Base-by-base conservation (phyloP, 2,797 vertebrate species). In the Cynopterus sphinx region DNA sequence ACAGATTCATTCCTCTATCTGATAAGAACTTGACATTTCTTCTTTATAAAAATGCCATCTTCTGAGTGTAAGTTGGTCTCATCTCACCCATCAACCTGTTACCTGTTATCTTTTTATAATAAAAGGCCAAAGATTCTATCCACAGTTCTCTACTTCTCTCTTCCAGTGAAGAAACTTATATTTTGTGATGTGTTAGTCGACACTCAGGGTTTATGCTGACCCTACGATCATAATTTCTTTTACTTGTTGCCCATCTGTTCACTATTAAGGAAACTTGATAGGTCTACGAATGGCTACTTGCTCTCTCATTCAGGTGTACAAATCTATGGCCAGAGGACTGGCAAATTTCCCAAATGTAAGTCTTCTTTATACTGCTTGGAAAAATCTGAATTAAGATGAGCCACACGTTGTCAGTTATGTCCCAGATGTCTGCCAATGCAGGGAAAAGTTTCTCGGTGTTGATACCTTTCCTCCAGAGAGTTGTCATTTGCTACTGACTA, bases 41-140 rank as follows among this genome's bases (percentile, higher is more conserved):
- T 88, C 67, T 79, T 74, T 70, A 16, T 82, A 41, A 84, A 95
- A 87, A 39, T 33, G 36, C 9, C 24, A n/a, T 63, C 49, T 84
- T 63, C 63, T 71, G n/a, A 9, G 13, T 65, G 4, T 87, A 46
- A 33, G 46, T 51, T 87, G 79, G 59, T 46, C 46, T 57, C 61
- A 15, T 26, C 21, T 49, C n/a, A 43, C 10, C 31, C 19, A 9
- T 19, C 75, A 79, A 59, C 53, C 36, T 22, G 36, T 81, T 74
- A 41, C 79, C 51, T 84, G 19, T 79, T 84, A 1, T 68, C 31
- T 51, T 90, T 87, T 90, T 67, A 67, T 59, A 41, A 82, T 73
- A 53, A 84, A 78, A 21, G 31, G 10, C 9, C 36, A 59, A 67
- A 59, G 26, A 87, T 43, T 75, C 22, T 36, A 6, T 8, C 24